Conservation (phyloP, 2,888 invertebrate species). For the Meghimatium bilineatum region DNA sequence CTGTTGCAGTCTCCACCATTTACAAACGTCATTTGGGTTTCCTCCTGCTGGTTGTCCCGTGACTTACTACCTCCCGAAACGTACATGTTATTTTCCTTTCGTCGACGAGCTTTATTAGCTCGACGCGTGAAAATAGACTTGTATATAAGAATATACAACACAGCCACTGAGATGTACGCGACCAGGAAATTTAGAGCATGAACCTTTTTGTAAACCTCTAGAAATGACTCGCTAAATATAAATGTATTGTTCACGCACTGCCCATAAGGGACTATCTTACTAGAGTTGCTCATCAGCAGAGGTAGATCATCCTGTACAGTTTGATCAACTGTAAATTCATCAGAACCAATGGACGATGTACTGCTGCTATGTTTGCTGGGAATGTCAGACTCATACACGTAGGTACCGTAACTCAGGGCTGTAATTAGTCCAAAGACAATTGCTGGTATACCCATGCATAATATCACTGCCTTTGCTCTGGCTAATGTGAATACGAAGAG, state of each 20-base stretch:
- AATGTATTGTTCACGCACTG: slow-evolving; percentile 55
- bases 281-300: neutral
- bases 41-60: slow-evolving; percentile 41
- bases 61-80: neutral
- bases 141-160: slow-evolving; percentile 71
- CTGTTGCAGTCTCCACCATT: neutral
- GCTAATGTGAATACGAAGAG: slow-evolving; percentile 64
- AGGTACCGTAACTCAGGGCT: slow-evolving; percentile 47
- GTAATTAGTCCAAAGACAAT: slow-evolving; percentile 57
- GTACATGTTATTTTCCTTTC: slow-evolving; percentile 51
- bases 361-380: neutral
- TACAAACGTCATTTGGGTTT: slow-evolving; percentile 33
- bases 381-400: neutral
- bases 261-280: slow-evolving; percentile 2
- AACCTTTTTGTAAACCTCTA: slow-evolving; percentile 59
- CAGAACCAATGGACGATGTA: neutral
- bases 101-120: slow-evolving; percentile 53
- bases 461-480: slow-evolving; percentile 59
- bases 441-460: slow-evolving; percentile 56
- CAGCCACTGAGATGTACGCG: slow-evolving; percentile 62
- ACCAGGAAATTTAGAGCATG: slow-evolving; percentile 63
- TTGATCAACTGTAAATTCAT: neutral
- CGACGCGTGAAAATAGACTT: slow-evolving; percentile 63
- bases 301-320: neutral
- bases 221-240: slow-evolving; percentile 54